phyloP scores from a whole-genome alignment of 2,113 vertebrate species.

The Labrus mixtus region DNA sequence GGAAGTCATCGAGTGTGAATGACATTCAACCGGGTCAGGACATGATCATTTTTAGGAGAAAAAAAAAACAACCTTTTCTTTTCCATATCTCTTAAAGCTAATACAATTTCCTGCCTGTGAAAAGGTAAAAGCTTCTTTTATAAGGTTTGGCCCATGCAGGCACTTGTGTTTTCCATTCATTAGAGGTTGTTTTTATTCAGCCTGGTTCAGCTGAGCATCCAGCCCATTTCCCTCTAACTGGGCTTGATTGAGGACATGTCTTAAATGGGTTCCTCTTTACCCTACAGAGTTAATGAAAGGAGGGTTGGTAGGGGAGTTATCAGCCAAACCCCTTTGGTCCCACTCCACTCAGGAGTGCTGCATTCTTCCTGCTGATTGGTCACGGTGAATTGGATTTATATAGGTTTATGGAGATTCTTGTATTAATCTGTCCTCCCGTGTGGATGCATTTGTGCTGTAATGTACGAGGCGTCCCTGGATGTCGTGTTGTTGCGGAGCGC shows the following conservation, averaged over 20 bases:
- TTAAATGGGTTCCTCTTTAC: constrained; percentile 62
- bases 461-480: constrained; percentile 37
- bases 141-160: constrained; percentile 38
- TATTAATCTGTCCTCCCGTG: constrained; percentile 44
- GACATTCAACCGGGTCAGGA: constrained; percentile 28
- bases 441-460: constrained; percentile 48
- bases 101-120: constrained; percentile 71
- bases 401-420: constrained; percentile 41
- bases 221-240: constrained; percentile 64
- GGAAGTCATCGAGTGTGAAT: constrained; percentile 14
- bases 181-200: constrained; percentile 71
- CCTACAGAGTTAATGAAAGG: constrained; percentile 60
- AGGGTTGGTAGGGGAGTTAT: constrained; percentile 8
- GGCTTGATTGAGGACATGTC: constrained; percentile 64
- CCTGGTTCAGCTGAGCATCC: constrained; percentile 44
- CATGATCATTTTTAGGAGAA: constrained; percentile 29
- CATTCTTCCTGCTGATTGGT: constrained; percentile 56
- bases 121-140: constrained; percentile 72
- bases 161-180: constrained; percentile 74
- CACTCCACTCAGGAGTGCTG: constrained; percentile 15
- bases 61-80: constrained; percentile 29
- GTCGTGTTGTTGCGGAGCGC: constrained; percentile 25
- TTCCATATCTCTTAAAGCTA: constrained; percentile 43
- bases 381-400: constrained; percentile 32
- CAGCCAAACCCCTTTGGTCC: constrained; percentile 20